Conservation (phyloP, 2,113 vertebrate species). For the Verasper variegatus region DNA sequence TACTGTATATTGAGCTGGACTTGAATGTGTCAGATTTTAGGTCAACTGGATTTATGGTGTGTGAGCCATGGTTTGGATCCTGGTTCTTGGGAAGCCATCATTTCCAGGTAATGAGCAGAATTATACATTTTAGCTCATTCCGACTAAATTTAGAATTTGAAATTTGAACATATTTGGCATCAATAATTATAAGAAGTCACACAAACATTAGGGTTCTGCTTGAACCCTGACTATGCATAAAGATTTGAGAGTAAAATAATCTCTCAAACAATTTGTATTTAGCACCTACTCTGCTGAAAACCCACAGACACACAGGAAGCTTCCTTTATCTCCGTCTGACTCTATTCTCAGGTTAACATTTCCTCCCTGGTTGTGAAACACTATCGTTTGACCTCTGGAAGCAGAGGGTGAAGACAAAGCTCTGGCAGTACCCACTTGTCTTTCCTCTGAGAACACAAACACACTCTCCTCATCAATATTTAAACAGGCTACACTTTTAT, state of each 20-base stretch:
- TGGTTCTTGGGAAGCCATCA: no score
- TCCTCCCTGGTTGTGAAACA: slow-evolving; percentile 40
- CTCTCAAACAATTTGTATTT: not conserved
- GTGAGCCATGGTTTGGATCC: no score
- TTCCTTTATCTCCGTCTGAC: slow-evolving; percentile 14
- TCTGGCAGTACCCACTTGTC: slow-evolving; percentile 29
- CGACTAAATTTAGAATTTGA: no score
- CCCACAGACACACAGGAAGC: slow-evolving; percentile 11
- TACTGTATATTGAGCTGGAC: no score
- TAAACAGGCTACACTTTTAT: slow-evolving; percentile 47
- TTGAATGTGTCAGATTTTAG: no score
- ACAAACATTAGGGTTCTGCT: not conserved
- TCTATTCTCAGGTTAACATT: slow-evolving; percentile 30
- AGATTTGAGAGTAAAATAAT: slow-evolving; percentile 6
- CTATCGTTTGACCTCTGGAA: slow-evolving; percentile 49
- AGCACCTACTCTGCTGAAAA: not conserved
- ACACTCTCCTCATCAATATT: slow-evolving; percentile 70
- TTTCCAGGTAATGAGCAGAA: no score
- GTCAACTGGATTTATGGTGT: no score
- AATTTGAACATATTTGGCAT: not conserved
- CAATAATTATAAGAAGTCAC: not conserved
- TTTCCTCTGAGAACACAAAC: slow-evolving; percentile 48
- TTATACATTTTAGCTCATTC: no score
- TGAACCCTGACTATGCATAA: not conserved
- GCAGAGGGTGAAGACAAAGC: slow-evolving; percentile 44